Evolutionary conservation across 1,140 invertebrate genomes (phyloP).

Genomic region (Whitmania pigra): DNA sequence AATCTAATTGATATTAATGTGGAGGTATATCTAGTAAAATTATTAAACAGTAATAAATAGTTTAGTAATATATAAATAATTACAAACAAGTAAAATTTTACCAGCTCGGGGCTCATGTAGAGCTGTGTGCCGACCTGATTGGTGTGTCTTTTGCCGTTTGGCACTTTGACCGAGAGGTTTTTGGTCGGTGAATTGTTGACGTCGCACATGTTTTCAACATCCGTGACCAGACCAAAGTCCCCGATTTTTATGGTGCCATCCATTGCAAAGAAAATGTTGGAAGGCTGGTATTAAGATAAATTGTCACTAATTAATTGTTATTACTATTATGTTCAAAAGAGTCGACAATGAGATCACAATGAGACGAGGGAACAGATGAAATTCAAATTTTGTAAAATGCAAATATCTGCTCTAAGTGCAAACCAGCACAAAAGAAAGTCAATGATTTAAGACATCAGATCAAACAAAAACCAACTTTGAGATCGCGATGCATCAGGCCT

Average conservation of each 20-base stretch:
- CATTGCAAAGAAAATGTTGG: constrained; percentile 85
- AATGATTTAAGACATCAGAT: too few relatives aligned
- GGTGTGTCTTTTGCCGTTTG: constrained; percentile 46
- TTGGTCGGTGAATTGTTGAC: neutral
- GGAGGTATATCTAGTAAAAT: neutral
- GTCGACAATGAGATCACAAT: too few relatives aligned
- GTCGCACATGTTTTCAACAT: constrained; percentile 51
- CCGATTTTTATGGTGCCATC: constrained; percentile 80
- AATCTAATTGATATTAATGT: too few relatives aligned
- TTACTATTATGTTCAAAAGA: neutral
- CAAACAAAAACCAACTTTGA: constrained; percentile 55
- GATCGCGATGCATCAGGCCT: constrained; percentile 81
- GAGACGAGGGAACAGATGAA: too few relatives aligned
- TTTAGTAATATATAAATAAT: neutral
- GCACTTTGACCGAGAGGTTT: neutral
- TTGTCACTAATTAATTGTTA: neutral
- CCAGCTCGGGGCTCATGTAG: constrained; percentile 95
- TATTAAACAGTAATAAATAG: neutral
- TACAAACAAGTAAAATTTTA: constrained; percentile 28
- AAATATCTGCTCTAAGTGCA: too few relatives aligned
- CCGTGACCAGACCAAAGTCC: constrained; percentile 88
- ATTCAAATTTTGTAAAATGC: too few relatives aligned
- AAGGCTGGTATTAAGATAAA: constrained; percentile 52
- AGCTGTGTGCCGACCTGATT: constrained; percentile 70
- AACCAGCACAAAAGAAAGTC: too few relatives aligned